phyloP scores from a whole-genome alignment of 2,113 vertebrate genomes.

The Paedocypris sp. region DNA sequence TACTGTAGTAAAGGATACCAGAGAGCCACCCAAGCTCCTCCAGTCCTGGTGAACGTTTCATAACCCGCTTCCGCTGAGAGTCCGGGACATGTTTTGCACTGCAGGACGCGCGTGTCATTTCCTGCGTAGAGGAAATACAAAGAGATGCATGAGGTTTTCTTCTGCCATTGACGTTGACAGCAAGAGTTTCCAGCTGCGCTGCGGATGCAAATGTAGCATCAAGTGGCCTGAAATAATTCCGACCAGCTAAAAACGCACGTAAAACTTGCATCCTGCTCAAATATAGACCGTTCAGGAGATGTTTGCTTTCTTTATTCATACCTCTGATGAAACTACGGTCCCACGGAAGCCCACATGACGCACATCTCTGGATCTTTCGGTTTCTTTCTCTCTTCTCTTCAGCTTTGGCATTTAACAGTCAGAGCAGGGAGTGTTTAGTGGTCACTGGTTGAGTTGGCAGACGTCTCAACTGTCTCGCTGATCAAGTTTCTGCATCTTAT shows the following conservation, averaged over 20 bases:
- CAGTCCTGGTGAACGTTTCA: too few species aligned
- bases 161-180: not conserved
- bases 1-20: constrained; percentile 35
- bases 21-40: too few species aligned
- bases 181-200: not conserved
- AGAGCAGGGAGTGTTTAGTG: constrained; percentile 30
- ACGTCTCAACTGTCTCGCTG: constrained; percentile 21
- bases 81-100: not conserved
- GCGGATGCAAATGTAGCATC: not conserved
- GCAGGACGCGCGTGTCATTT: not conserved
- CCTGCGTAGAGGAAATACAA: not conserved
- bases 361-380: constrained; percentile 31
- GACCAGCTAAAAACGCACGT: constrained; percentile 25
- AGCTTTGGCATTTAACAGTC: constrained; percentile 31
- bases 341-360: constrained; percentile 41
- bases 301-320: not conserved
- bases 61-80: not conserved
- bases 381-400: constrained; percentile 14
- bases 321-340: constrained; percentile 41
- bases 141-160: not conserved
- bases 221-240: not conserved
- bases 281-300: constrained; percentile 6
- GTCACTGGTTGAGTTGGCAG: constrained; percentile 34
- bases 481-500: constrained; percentile 8
- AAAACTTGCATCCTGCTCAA: constrained; percentile 14